Percentiles rank a stretch among this genome's conserved stretches.
phyloP scores from a whole-genome alignment of 1,140 invertebrate genomes.

The Drosophila pectinifera region DNA sequence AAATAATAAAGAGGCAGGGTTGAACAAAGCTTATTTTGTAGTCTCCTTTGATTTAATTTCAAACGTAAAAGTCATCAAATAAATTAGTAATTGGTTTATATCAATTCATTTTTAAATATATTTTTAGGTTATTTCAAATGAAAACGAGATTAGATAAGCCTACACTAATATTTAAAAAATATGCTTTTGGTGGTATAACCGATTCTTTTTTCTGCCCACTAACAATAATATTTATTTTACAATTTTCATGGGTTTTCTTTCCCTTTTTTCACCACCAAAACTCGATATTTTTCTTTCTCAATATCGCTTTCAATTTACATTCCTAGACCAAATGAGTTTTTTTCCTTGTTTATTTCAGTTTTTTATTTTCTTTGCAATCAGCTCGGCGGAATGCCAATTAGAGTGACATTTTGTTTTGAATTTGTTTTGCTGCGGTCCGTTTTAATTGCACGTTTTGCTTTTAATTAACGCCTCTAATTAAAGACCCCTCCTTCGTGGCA shows the following conservation, averaged over 20 bases:
- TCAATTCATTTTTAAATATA: no score
- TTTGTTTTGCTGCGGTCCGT: constrained; percentile 42
- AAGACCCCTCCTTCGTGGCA: not conserved
- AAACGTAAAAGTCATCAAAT: not conserved
- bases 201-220: no score
- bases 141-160: no score
- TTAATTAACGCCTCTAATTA: constrained; percentile 47
- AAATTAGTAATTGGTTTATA: no score
- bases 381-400: constrained; percentile 35
- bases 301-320: constrained; percentile 33
- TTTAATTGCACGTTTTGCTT: constrained; percentile 38
- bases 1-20: no score
- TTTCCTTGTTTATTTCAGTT: constrained; percentile 5
- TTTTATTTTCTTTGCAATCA: constrained; percentile 8
- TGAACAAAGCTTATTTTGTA: no score
- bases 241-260: not conserved
- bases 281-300: not conserved
- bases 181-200: not conserved
- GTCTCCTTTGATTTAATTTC: not conserved
- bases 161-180: no score
- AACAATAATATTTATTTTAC: not conserved
- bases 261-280: constrained; percentile 4
- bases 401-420: constrained; percentile 40
- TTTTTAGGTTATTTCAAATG: no score
- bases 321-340: not conserved